These are phyloP conservation scores for Myoxocephalus aenaeus DNA, from an alignment of 2,797 vertebrate species.

Conservation along the genomic window DNA sequence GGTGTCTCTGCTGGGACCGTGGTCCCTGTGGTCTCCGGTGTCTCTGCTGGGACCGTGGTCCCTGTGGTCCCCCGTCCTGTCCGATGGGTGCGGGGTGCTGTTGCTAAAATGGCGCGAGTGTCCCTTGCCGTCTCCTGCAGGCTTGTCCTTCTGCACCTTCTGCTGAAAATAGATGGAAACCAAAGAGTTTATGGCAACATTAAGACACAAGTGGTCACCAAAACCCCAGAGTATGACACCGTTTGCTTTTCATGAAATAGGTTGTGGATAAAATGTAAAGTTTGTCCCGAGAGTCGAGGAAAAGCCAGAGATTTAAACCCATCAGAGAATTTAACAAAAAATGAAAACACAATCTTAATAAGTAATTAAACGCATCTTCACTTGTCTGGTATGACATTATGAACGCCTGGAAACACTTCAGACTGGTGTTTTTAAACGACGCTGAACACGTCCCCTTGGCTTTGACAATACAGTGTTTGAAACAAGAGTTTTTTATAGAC, in stretches of 20 bases:
- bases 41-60: background rate
- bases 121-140: slow-evolving; percentile 34
- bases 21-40: background rate
- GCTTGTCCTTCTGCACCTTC: slow-evolving; percentile 32
- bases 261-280: background rate
- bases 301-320: background rate
- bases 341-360: background rate
- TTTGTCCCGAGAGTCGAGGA: background rate
- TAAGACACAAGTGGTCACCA: background rate
- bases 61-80: slow-evolving; percentile 33
- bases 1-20: too few relatives aligned
- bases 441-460: too few relatives aligned
- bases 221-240: background rate
- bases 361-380: background rate
- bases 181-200: background rate
- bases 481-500: too few relatives aligned
- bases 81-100: slow-evolving; percentile 10
- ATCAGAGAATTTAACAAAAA: background rate
- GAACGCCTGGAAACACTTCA: too few relatives aligned
- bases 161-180: slow-evolving; percentile 13
- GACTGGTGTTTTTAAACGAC: too few relatives aligned
- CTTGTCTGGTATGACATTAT: background rate
- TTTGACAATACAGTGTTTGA: too few relatives aligned
- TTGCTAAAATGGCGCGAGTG: background rate
- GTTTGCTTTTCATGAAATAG: background rate